phyloP scores from a whole-genome alignment of 2,888 invertebrate species.

The Xanthia icteritia region DNA sequence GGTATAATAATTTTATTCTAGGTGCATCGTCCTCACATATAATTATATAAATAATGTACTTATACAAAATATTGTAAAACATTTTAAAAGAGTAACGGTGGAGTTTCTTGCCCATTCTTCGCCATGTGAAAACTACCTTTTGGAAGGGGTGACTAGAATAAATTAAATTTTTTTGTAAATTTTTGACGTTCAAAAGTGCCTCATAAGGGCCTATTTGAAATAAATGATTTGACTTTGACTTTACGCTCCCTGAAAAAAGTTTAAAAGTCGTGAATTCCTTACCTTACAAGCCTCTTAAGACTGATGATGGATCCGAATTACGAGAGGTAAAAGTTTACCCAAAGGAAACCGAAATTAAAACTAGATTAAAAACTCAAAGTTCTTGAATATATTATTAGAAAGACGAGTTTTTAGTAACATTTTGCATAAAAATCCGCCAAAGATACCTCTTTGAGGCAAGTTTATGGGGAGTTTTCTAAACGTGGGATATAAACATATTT shows the following conservation, averaged over 20 bases:
- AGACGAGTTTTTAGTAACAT: constrained; percentile 15
- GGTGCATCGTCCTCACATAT: too few species aligned
- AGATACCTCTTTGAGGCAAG: constrained; percentile 25
- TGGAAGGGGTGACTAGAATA: too few species aligned
- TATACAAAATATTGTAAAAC: too few species aligned
- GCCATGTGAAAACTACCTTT: too few species aligned
- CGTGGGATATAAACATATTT: not conserved
- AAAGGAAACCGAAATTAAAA: constrained; percentile 57
- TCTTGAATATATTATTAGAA: constrained; percentile 49
- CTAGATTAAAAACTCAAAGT: constrained; percentile 59
- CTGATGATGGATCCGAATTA: constrained; percentile 52
- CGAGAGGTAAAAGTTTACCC: constrained; percentile 45
- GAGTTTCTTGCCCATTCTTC: too few species aligned
- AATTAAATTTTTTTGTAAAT: too few species aligned
- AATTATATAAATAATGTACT: too few species aligned
- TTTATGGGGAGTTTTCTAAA: constrained; percentile 16
- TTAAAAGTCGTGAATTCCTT: constrained; percentile 36
- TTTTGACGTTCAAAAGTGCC: too few species aligned
- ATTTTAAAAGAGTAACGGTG: too few species aligned
- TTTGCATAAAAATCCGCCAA: constrained; percentile 36
- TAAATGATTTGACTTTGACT: too few species aligned
- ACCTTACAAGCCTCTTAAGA: constrained; percentile 44
- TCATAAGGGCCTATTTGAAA: too few species aligned
- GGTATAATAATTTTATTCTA: too few species aligned
- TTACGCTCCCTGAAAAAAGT: constrained; percentile 18